Conservation (phyloP, 2,797 vertebrate genomes). For the Gadopsis marmoratus region DNA sequence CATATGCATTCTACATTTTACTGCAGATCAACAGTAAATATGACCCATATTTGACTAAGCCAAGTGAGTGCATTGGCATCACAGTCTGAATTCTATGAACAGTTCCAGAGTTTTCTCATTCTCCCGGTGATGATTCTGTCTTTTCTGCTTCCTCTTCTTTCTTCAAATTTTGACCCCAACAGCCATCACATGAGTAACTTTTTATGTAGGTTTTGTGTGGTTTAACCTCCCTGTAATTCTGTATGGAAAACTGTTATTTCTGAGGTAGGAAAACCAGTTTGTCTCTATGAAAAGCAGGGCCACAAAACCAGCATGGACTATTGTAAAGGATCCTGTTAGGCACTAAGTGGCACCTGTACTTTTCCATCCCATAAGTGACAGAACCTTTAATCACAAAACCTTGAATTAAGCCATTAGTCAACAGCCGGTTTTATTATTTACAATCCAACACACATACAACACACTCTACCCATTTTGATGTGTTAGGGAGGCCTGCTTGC, state of each 20-base stretch:
- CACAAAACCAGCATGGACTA: conserved; percentile 18
- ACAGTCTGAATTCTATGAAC: not conserved
- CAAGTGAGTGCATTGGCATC: not conserved
- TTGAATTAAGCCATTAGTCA: conserved; percentile 8
- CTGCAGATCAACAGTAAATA: not conserved
- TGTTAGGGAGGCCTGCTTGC: conserved; percentile 4
- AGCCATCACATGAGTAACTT: conserved; percentile 10
- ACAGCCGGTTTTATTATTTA: conserved; percentile 25
- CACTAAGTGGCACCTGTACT: conserved; percentile 55
- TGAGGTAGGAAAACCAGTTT: conserved; percentile 68
- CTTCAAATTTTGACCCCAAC: not conserved
- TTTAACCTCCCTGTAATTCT: conserved; percentile 32
- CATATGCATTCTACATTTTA: not conserved
- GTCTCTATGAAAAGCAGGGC: conserved; percentile 23
- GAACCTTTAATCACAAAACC: conserved; percentile 17
- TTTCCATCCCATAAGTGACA: conserved; percentile 56
- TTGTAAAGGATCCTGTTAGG: conserved; percentile 24
- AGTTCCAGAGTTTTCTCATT: not conserved
- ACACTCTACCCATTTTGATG: not conserved
- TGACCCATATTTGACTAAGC: not conserved
- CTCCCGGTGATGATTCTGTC: not conserved
- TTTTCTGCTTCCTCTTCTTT: not conserved
- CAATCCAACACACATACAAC: not conserved
- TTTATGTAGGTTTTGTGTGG: conserved; percentile 28
- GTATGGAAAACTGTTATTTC: conserved; percentile 35